Evolutionary conservation across 37 sponge, comb jelly and placozoan genomes (phyloP).

Genomic region (Halisarca cf. caerulea): DNA sequence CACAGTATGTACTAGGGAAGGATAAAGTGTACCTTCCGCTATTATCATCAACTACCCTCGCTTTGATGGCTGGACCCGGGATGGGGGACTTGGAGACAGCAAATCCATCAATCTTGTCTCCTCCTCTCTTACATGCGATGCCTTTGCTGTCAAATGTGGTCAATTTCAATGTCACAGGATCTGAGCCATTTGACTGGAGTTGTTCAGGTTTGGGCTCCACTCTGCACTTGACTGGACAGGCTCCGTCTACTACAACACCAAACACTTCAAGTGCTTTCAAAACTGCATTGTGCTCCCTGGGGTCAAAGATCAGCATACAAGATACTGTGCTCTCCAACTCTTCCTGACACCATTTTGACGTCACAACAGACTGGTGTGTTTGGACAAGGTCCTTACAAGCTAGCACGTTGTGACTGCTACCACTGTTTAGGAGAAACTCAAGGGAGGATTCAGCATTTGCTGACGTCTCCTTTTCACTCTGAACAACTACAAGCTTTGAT

Average conservation of each 20-base stretch:
- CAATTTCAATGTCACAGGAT: not conserved
- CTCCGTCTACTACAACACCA: not conserved
- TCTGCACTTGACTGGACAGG: not conserved
- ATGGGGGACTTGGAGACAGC: not conserved
- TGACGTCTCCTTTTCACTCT: too few relatives aligned
- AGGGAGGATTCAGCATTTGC: too few relatives aligned
- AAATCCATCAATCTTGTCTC: not conserved
- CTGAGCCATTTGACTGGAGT: not conserved
- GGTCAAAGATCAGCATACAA: not conserved
- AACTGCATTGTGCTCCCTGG: not conserved
- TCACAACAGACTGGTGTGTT: too few relatives aligned
- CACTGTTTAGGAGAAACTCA: too few relatives aligned
- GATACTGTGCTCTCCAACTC: not conserved
- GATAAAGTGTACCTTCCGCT: not conserved
- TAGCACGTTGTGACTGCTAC: too few relatives aligned
- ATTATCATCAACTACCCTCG: not conserved
- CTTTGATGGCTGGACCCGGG: not conserved
- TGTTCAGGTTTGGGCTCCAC: not conserved
- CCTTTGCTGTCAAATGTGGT: not conserved
- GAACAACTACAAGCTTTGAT: too few relatives aligned
- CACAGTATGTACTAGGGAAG: not conserved
- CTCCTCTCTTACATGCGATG: not conserved
- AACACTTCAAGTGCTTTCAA: not conserved
- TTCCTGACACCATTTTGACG: not conserved
- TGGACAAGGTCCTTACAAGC: too few relatives aligned